Percentiles rank a stretch among this genome's conserved stretches.
These are phyloP conservation scores for Orthosia cruda DNA, from an alignment of 2,888 invertebrate genomes.

Conservation along the genomic window DNA sequence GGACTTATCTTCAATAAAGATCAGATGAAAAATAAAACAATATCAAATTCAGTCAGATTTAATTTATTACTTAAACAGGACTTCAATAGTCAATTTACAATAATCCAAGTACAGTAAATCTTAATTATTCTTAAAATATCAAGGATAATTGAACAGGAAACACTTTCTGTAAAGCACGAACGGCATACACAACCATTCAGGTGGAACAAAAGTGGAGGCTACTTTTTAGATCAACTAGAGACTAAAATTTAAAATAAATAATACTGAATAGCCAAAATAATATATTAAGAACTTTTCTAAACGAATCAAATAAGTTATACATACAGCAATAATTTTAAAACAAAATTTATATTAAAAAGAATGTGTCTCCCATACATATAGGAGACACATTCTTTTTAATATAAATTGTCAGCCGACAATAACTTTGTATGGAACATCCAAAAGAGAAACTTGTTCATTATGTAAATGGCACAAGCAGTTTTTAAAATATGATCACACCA, in stretches of 20 bases:
- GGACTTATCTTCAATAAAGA: too few relatives aligned
- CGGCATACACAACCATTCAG: neutral
- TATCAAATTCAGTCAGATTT: neutral
- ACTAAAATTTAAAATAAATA: slow-evolving; percentile 8
- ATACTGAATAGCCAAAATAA: slow-evolving; percentile 28
- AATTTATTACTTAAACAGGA: slow-evolving; percentile 14
- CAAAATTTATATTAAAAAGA: neutral
- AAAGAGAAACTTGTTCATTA: too few relatives aligned
- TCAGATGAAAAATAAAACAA: neutral
- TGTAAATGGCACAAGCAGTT: too few relatives aligned
- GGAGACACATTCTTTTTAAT: too few relatives aligned
- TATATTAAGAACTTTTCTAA: neutral
- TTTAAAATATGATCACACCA: too few relatives aligned
- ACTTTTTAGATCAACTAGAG: neutral
- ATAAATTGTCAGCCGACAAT: too few relatives aligned
- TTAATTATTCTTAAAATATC: slow-evolving; percentile 9
- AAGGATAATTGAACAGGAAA: neutral
- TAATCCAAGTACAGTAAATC: neutral
- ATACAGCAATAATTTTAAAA: slow-evolving; percentile 12
- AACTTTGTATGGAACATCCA: too few relatives aligned
- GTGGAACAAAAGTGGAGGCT: neutral
- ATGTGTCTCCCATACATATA: too few relatives aligned
- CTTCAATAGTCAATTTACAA: slow-evolving; percentile 4
- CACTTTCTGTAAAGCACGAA: slow-evolving; percentile 12
- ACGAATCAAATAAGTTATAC: slow-evolving; percentile 30